Conservation (phyloP, 1,140 invertebrate species). For the Gerris buenoi region DNA sequence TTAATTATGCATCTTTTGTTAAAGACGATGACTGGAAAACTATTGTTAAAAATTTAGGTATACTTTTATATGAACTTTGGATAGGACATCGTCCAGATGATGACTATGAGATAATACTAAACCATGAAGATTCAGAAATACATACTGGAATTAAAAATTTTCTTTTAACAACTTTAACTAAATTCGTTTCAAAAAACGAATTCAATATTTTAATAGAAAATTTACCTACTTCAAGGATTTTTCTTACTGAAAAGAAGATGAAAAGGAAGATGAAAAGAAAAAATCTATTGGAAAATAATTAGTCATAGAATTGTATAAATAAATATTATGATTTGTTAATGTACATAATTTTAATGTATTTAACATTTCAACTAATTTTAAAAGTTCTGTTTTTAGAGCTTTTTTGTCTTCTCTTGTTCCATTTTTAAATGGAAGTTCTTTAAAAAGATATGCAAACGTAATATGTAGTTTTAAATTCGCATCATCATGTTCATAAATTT, state of each 20-base stretch:
- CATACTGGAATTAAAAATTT: not conserved
- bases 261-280: not conserved
- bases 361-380: not conserved
- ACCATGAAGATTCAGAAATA: not conserved
- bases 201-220: not conserved
- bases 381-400: not conserved
- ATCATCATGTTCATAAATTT: not conserved
- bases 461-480: not conserved
- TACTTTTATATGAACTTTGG: not conserved
- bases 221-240: not conserved
- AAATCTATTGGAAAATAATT: not conserved
- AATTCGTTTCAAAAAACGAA: not conserved
- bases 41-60: not conserved
- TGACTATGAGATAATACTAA: not conserved
- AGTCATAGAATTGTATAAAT: not conserved
- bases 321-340: not conserved
- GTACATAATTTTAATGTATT: not conserved
- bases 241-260: not conserved
- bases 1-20: not conserved
- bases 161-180: not conserved
- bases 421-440: not conserved
- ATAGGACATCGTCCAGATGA: not conserved
- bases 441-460: not conserved
- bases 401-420: not conserved
- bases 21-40: not conserved